These are phyloP conservation scores for Netelia melanura DNA, from an alignment of 2,888 invertebrate species.

Conservation along the genomic window DNA sequence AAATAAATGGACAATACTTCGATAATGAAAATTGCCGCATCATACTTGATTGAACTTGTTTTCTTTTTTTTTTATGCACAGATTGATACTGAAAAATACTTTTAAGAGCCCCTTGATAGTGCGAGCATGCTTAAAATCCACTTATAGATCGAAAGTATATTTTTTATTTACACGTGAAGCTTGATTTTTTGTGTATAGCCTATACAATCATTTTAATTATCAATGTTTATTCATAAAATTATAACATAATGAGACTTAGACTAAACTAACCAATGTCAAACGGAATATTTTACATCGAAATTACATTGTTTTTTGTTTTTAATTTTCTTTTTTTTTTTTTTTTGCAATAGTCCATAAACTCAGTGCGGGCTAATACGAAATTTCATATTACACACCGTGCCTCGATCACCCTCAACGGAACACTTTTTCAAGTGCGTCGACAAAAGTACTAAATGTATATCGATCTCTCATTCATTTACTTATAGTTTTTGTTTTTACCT, in stretches of 20 bases:
- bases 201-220: constrained; percentile 83
- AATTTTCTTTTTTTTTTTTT: constrained; percentile 20
- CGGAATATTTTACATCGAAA: constrained; percentile 84
- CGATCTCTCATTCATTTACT: constrained; percentile 47
- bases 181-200: constrained; percentile 78
- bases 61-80: constrained; percentile 57
- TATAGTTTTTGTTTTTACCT: constrained; percentile 40
- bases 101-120: constrained; percentile 81
- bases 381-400: constrained; percentile 57
- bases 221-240: constrained; percentile 83
- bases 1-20: constrained; percentile 61
- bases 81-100: constrained; percentile 74
- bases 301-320: constrained; percentile 76
- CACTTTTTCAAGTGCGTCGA: constrained; percentile 23
- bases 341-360: constrained; percentile 45
- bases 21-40: constrained; percentile 57
- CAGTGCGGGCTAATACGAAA: constrained; percentile 50
- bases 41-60: constrained; percentile 64
- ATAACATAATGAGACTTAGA: constrained; percentile 83
- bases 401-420: constrained; percentile 33
- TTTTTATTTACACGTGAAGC: constrained; percentile 77
- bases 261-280: constrained; percentile 81
- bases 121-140: constrained; percentile 79
- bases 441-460: constrained; percentile 46
- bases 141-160: constrained; percentile 74